Conservation (phyloP, 2,888 invertebrate genomes). For the Ryuthela nishihirai region DNA sequence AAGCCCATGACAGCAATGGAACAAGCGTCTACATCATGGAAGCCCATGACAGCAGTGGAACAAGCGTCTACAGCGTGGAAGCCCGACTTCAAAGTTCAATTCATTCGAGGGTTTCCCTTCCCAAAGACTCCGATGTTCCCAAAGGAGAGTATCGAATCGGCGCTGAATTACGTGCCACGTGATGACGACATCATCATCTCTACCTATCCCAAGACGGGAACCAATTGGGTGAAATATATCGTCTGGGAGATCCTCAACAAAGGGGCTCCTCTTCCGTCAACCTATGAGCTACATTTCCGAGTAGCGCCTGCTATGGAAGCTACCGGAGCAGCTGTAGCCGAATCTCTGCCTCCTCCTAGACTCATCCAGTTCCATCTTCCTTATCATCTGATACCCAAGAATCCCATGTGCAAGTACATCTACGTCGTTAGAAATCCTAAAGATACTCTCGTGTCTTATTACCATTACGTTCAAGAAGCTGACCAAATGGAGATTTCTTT, state of each 20-base stretch:
- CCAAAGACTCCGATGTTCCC: not conserved
- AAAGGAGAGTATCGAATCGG: constrained; percentile 1
- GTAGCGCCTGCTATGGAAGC: constrained; percentile 31
- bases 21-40: too few relatives aligned
- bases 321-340: constrained; percentile 1
- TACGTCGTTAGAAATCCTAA: constrained; percentile 53
- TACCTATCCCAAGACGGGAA: constrained; percentile 39
- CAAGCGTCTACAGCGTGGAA: too few relatives aligned
- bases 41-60: too few relatives aligned
- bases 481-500: constrained; percentile 25
- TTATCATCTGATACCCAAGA: constrained; percentile 16
- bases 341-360: constrained; percentile 4
- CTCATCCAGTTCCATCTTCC: constrained; percentile 11
- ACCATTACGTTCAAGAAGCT: constrained; percentile 44
- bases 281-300: constrained; percentile 22
- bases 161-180: constrained; percentile 13
- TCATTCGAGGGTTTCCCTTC: constrained; percentile 10
- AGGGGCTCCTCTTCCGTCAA: constrained; percentile 25
- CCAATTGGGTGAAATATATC: constrained; percentile 36
- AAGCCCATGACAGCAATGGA: too few relatives aligned
- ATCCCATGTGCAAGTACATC: constrained; percentile 46
- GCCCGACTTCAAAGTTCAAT: too few relatives aligned
- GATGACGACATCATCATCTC: constrained; percentile 28
- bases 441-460: constrained; percentile 52
- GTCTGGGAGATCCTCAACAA: constrained; percentile 35